Base-by-base conservation (phyloP, 1,140 invertebrate species). In the Cotesia glomerata region DNA sequence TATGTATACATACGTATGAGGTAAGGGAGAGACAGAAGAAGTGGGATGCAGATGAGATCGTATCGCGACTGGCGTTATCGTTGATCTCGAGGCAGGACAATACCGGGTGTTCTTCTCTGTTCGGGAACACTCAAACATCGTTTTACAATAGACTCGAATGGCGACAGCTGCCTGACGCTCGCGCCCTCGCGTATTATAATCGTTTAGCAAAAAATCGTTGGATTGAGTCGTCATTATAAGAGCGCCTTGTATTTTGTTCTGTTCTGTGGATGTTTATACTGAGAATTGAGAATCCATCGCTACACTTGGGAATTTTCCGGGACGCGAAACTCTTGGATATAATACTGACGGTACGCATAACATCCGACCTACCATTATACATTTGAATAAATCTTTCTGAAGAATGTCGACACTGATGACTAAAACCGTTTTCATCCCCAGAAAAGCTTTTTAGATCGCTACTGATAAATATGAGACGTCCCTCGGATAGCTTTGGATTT, bases 71-170 rank as follows among this genome's bases (percentile, higher is more conserved):
- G 76, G 79, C 78, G 81, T 85, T 85, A 87, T 87, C 85, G 80
- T 77, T 76, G 83, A 86, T 86, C 84, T 87, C 79, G 74, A 67
- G 69, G 77, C 67, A 78, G 81, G 82, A 86, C 85, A 86, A 86
- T 86, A 82, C 82, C 80, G 81, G 81, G 81, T 81, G 81, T 84
- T 84, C 83, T 84, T 81, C 77, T 84, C 78, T 83, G 82, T 85
- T 86, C 84, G 75, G 80, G 78, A 85, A 84, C 84, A 84, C 84
- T 86, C 84, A 81, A 85, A 85, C 85, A 83, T 85, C 74, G 78
- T 76, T 75, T 79, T 81, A 86, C 85, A 87, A 87, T 85, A 77
- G 80, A 81, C 69, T 73, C 70, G 76, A 83, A 84, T 81, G 80
- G 78, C 84, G 85, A 86, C 85, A 86, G 84, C 85, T 86, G 85